A percentile compares a stretch with the other conserved stretches of the same genome.
Evolutionary conservation across 2,797 vertebrate species (phyloP).

Genomic region (Onychomys leucogaster): DNA sequence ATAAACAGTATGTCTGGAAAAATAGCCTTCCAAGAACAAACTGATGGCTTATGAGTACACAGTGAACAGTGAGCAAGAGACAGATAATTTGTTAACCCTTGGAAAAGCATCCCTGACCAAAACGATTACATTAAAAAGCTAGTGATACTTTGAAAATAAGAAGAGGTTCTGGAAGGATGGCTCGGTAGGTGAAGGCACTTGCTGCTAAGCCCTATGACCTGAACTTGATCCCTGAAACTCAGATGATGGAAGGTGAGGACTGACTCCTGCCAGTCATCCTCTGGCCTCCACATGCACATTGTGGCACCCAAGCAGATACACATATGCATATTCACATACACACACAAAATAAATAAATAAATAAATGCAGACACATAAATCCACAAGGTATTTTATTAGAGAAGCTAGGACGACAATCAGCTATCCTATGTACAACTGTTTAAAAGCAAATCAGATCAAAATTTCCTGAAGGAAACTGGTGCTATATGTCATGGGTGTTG

Average conservation of each 20-base stretch:
- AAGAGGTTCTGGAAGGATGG: not conserved
- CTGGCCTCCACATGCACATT: not conserved
- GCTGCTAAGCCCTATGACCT: not conserved
- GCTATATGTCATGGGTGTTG: not conserved
- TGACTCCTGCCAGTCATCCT: not conserved
- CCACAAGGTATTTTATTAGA: not conserved
- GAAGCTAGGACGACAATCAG: not conserved
- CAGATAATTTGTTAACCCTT: not conserved
- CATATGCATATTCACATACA: not conserved
- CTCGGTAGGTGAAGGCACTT: not conserved
- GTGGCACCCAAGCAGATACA: not conserved
- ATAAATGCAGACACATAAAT: not conserved
- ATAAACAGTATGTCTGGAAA: not conserved
- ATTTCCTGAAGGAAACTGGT: conserved; percentile 9
- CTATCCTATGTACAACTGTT: not conserved
- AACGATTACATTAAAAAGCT: not conserved
- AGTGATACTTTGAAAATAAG: not conserved
- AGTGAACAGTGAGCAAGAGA: not conserved
- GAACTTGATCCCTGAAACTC: not conserved
- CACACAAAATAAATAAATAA: not conserved
- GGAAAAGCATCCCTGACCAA: not conserved
- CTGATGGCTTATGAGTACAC: not conserved
- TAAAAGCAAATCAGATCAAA: not conserved
- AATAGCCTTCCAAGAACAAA: not conserved
- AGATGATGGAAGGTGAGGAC: not conserved